Percentiles rank a stretch among this genome's conserved stretches.
These are phyloP conservation scores for Oscheius sp. DNA, from an alignment of 1,140 invertebrate genomes.

Conservation along the genomic window DNA sequence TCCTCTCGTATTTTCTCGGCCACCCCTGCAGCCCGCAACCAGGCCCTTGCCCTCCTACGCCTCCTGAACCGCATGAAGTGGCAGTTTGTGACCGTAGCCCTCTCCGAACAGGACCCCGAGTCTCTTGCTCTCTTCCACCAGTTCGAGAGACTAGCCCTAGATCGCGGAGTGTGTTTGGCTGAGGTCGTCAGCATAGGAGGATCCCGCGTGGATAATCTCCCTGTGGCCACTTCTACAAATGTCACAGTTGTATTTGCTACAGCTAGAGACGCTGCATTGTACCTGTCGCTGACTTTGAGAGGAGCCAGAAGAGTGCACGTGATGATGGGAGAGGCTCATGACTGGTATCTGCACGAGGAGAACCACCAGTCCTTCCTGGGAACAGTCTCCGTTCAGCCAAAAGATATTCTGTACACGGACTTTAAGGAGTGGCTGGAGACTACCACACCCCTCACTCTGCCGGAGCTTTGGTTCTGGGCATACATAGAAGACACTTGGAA, in stretches of 20 bases:
- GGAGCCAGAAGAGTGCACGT: constrained; percentile 41
- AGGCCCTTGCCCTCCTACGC: constrained; percentile 44
- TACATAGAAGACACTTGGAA: constrained; percentile 52
- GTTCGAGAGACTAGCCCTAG: constrained; percentile 44
- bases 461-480: constrained; percentile 56
- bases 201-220: constrained; percentile 28
- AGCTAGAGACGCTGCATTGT: constrained; percentile 47
- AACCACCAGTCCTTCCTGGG: constrained; percentile 48
- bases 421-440: constrained; percentile 45
- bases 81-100: constrained; percentile 57
- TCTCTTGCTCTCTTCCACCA: constrained; percentile 43
- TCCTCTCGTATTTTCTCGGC: constrained; percentile 37
- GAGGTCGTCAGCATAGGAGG: constrained; percentile 46
- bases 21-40: constrained; percentile 34
- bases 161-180: constrained; percentile 44
- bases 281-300: constrained; percentile 37
- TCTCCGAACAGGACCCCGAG: constrained; percentile 44
- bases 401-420: constrained; percentile 48
- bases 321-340: constrained; percentile 56
- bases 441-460: constrained; percentile 51
- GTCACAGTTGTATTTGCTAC: constrained; percentile 53
- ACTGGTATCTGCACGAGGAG: constrained; percentile 52
- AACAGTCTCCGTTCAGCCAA: constrained; percentile 54
- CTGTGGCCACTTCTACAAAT: constrained; percentile 35
- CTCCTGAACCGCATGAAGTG: constrained; percentile 49